Evolutionary conservation across 2,113 vertebrate genomes (phyloP), one percentile per base, ranked within the genome.

Genomic region (Asarcornis scutulata): DNA sequence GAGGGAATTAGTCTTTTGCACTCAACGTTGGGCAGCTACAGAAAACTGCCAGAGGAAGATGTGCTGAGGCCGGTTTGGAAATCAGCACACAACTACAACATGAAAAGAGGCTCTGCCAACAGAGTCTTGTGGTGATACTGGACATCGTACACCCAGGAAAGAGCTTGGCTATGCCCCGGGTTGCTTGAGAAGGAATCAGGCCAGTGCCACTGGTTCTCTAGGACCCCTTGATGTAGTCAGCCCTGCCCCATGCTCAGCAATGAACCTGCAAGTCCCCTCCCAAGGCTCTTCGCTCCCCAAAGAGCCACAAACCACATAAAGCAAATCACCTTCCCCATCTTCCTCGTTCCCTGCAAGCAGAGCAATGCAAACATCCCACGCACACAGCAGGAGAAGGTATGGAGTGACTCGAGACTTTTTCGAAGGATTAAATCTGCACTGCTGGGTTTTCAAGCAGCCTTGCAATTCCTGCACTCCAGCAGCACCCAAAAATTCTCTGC

Each of bases 361-460:
- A 73, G 76, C 46, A 66, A 6, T 4, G 29, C 48, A 53, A 86
- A 3, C 52, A 46, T 38, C 26, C 56, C 0, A 0, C 2, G 17
- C 12, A 11, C 2, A 0, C 1, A 0, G 40, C 1, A 1, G 11
- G 21, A 7, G 20, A 4, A 2, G n/a, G 31, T 6, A 13, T 44
- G 4, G 14, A 20, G 31, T 0, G 26, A 13, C 2, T 0, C 40
- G 7, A 40, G 50, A 11, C 16, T 9, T 29, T 40, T 76, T 11
- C 22, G 21, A 36, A 11, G 8, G 22, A 23, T 81, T 62, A 62
- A 3, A 78, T 53, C 31, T 3, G 1, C 48, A 10, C 40, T 5
- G 32, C 4, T 3, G n/a, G 3, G 3, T 32, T 81, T 55, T 76
- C 42, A 32, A 32, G 42, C 46, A 6, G 3, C 32, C 3, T 27